Conservation (phyloP, 2,113 vertebrate species). For the Isurus oxyrinchus region DNA sequence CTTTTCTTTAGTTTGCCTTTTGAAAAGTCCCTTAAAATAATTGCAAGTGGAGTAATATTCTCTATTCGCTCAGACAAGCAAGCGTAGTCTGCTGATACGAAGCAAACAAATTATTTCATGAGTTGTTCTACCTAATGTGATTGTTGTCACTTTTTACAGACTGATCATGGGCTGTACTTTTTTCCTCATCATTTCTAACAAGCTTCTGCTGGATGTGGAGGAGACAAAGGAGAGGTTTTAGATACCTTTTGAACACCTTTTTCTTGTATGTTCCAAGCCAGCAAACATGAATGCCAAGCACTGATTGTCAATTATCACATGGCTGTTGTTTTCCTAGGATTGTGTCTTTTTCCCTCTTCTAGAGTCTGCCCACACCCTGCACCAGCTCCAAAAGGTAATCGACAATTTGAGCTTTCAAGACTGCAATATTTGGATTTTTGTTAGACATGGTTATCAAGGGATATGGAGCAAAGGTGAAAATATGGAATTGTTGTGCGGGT, state of each 20-base stretch:
- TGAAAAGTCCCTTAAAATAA: background rate
- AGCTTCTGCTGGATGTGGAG: background rate
- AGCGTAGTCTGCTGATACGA: background rate
- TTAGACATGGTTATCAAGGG: background rate
- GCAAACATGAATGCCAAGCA: background rate
- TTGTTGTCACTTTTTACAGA: background rate
- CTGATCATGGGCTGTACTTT: background rate
- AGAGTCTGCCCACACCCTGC: background rate
- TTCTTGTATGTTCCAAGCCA: background rate
- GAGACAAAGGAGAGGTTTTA: background rate
- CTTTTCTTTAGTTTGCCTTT: background rate
- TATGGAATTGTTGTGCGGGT: background rate
- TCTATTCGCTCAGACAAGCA: background rate
- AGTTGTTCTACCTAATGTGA: background rate
- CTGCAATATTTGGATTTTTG: background rate
- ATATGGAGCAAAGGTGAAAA: background rate
- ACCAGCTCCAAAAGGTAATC: background rate
- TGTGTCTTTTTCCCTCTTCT: background rate
- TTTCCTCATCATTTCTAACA: background rate
- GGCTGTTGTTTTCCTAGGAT: background rate
- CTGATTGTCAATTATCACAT: background rate
- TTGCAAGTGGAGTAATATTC: background rate
- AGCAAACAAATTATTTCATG: background rate
- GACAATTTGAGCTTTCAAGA: background rate
- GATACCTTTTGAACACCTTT: background rate